Conservation (phyloP, 1,140 invertebrate species). For the Arion vulgaris region DNA sequence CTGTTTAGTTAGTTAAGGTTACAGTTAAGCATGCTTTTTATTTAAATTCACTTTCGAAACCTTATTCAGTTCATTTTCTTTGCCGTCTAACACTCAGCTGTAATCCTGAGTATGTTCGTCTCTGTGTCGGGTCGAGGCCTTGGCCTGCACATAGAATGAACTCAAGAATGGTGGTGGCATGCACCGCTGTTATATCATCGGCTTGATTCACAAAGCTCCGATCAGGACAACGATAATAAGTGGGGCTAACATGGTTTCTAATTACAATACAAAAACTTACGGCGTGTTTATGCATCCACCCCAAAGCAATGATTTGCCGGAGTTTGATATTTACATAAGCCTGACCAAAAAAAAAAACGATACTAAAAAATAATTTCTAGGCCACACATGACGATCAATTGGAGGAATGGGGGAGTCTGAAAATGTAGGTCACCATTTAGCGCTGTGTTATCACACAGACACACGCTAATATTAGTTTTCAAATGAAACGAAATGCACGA, state of each 20-base stretch:
- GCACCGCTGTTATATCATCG: not conserved
- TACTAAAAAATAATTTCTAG: constrained; percentile 5
- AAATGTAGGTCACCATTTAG: not conserved
- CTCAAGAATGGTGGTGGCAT: not conserved
- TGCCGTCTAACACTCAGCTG: not conserved
- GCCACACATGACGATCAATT: constrained; percentile 1
- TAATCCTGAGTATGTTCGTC: not conserved
- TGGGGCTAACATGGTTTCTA: not conserved
- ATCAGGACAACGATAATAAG: not conserved
- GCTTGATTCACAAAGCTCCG: not conserved
- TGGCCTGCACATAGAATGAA: not conserved
- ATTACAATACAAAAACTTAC: not conserved
- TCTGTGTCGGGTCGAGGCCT: not conserved
- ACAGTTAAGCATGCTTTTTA: too few relatives aligned
- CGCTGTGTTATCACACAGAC: not conserved
- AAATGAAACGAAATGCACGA: not conserved
- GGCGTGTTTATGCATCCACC: not conserved
- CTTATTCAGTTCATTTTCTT: not conserved
- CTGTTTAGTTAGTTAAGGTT: too few relatives aligned
- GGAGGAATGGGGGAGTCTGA: not conserved
- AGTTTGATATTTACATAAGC: not conserved
- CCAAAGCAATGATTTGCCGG: not conserved
- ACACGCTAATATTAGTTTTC: not conserved
- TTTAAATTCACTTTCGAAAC: not conserved
- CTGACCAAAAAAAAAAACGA: not conserved